phyloP scores from a whole-genome alignment of 2,888 invertebrate genomes.

The Nasonovia ribisnigri region DNA sequence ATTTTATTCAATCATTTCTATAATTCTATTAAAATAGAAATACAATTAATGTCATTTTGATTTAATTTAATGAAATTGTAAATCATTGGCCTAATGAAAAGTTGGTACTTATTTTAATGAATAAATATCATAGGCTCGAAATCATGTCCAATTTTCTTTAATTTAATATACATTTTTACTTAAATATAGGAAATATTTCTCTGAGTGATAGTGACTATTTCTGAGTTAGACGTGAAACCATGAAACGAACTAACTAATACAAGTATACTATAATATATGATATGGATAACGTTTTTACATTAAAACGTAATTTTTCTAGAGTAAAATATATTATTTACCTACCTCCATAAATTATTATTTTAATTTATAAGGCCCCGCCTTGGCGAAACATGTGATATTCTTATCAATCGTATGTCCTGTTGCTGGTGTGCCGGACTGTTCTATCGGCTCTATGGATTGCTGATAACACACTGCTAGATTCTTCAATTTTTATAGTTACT shows the following conservation, averaged over 20 bases:
- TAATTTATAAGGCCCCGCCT: background rate
- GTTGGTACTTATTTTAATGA: too few species aligned
- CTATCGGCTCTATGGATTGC: background rate
- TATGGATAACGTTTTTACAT: background rate
- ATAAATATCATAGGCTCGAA: too few species aligned
- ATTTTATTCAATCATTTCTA: too few species aligned
- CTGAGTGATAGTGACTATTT: too few species aligned
- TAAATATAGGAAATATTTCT: too few species aligned
- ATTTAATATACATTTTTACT: too few species aligned
- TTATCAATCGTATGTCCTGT: background rate
- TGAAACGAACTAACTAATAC: background rate
- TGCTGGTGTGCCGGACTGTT: background rate
- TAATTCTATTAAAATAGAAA: too few species aligned
- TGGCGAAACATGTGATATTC: background rate
- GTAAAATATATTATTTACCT: background rate
- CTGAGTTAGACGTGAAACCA: background rate
- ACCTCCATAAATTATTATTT: background rate
- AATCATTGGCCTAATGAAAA: too few species aligned
- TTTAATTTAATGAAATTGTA: too few species aligned
- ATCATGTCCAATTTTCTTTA: too few species aligned
- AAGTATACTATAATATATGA: background rate
- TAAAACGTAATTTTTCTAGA: too few species aligned
- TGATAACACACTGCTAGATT: background rate
- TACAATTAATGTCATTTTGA: too few species aligned
- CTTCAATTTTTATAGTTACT: background rate